Evolutionary conservation across 2,888 invertebrate species (phyloP), one percentile per base, ranked within the genome.

Genomic region (Melanotus villosus): DNA sequence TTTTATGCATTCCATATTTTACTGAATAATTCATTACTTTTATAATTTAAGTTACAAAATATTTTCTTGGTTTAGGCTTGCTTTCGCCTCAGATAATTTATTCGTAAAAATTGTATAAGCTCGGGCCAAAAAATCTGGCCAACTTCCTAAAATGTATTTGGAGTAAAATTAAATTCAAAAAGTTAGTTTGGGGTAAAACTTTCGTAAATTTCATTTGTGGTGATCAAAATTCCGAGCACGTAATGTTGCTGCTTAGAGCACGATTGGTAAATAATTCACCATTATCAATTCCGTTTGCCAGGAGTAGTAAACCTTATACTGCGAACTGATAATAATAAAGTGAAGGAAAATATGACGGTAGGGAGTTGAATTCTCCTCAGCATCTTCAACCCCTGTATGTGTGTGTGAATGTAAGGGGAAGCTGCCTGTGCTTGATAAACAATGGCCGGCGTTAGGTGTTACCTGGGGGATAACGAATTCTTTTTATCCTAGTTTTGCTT

Each of bases 231-330:
- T 67, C 67, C 14, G 43, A 23, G 56, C 67, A 67, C 67, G 67
- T 67, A 67, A 60, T 62, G 62, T 56, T 62, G 45, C 62, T 62
- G 62, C 62, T 67, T 67, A 60, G 43, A 67, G 62, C 38, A 60
- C 67, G 67, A 67, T 67, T 67, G 67, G 62, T 62, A 67, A 67
- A 67, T 67, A 67, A 67, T 67, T 67, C 60, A 66, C 50, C 52
- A 67, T 67, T 67, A 67, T 67, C 67, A 67, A 65, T 65, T 65
- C 65, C 56, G 65, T 65, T 65, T 63, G 65, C 57, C n/a, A 47
- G 57, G 36, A 65, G 65, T 47, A 43, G 56, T 65, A 65, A 65
- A 65, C 56, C 65, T 65, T 57, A 57, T 43, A 65, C 32, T 65
- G 45, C 32, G 56, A 65, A 32, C 56, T 65, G 65, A 65, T 65